These are phyloP conservation scores for Cepphus grylle DNA, from an alignment of 2,113 vertebrate species.

Conservation along the genomic window DNA sequence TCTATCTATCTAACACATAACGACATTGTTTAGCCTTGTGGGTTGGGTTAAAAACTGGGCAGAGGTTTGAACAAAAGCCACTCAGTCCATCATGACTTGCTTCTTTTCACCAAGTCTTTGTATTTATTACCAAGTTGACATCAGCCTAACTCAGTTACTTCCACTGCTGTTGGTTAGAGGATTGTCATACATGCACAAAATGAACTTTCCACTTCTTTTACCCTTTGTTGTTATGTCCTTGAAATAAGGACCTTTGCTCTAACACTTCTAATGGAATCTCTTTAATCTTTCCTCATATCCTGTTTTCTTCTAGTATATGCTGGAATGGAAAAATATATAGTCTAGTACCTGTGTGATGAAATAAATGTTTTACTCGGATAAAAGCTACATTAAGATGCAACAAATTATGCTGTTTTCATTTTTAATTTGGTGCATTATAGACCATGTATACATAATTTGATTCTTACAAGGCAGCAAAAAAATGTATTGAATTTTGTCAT, in stretches of 20 bases:
- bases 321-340: background rate
- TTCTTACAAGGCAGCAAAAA: background rate
- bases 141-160: background rate
- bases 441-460: background rate
- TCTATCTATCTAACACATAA: too few species aligned
- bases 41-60: background rate
- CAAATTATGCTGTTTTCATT: background rate
- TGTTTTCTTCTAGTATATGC: background rate
- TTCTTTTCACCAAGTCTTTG: background rate
- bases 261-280: background rate
- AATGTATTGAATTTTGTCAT: background rate
- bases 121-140: background rate
- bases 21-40: background rate
- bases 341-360: background rate
- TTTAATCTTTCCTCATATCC: background rate
- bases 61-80: background rate
- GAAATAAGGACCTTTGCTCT: background rate
- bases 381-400: background rate
- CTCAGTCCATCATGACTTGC: background rate
- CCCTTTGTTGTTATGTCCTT: background rate
- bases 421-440: background rate
- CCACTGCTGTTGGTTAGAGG: background rate
- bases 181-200: background rate
- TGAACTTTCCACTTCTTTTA: background rate
- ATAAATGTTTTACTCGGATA: background rate